Base-by-base conservation (phyloP, 2,797 vertebrate genomes). In the Podargus strigoides region DNA sequence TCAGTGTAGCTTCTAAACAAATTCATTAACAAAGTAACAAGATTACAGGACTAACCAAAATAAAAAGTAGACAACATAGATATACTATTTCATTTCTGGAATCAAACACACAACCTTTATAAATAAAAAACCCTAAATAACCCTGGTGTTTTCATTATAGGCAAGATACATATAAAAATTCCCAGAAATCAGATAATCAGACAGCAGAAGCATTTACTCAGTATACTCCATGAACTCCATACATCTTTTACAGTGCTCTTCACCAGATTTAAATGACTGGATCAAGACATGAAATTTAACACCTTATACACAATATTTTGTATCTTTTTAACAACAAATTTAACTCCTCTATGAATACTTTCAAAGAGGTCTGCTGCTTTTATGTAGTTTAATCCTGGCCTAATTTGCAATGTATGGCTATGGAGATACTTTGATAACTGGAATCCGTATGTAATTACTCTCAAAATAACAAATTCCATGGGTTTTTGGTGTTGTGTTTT, bases 21-120 rank as follows among this genome's bases (percentile, higher is more conserved):
- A 74, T 64, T 56, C 12, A 82, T 49, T 67, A 55, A 50, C 4
- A 85, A 66, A 90, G 37, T 32, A 89, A 39, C 12, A n/a, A 55
- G 34, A 73, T 80, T 53, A 55, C 16, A 85, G 30, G 12, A 28
- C 19, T 32, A 89, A 60, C 11, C 7, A 52, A 87, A 93, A 85
- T 30, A 28, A 32, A 91, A 68, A 39, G 6, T 58, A 7, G 18
- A 63, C 5, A 28, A 77, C 41, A 63, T 1, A 78, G 12, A 70
- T 16, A 19, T 0, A 39, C 5, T 8, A 41, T 62, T 76, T 79
- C 3, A 68, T 53, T 92, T 82, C 37, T 4, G 8, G 36, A 59
- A 24, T 32, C 53, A 41, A 73, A 79, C 0, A 4, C 10, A 37
- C 0, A 0, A 7, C 17, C 21, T 69, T 36, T 47, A 41, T 30